Evolutionary conservation across 2,888 invertebrate genomes (phyloP), one percentile per base, ranked within the genome.

Genomic region (Asteroscopus sphinx): DNA sequence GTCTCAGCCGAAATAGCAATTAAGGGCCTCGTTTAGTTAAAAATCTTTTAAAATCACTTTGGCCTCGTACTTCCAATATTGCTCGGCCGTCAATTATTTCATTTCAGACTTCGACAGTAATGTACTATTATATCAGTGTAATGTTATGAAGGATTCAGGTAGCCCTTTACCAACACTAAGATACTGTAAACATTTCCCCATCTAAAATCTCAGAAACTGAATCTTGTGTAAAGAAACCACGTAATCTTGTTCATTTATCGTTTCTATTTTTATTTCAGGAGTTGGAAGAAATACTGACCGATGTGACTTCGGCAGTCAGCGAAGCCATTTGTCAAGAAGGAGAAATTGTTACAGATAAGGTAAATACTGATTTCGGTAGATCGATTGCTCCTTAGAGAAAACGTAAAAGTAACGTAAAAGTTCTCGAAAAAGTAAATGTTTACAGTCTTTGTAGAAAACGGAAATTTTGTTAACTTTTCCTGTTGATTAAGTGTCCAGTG

Each of bases 261-360:
- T 48, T 36, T 42, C 17, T 36, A 32, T 66, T 67, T 69, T 79
- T 74, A 68, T 95, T 96, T 77, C 96, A 98, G 97, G 99, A 99
- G 94, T 94, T 99, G 82, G 98, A 99, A 92, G 98, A 98, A 87
- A 97, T 99, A 82, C 97, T 99, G 93, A 96, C 96, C 71, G 98
- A 99, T 86, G 96, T 99, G 62, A 98, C 98, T 88, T 95, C 97
- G 79, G 97, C 98, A 60, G 96, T 98, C 77, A 96, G 98, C 79
- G 98, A 98, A 72, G 97, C 98, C 17, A 96, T 98, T 82, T 96
- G 97, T 78, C 98, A 98, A 87, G 97, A 98, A 76, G 97, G 98
- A 56, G 96, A 97, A 92, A 96, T 98, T 73, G 96, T 98, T 80
- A 96, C 97, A 65, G 96, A 96, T 75, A 97, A 97, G 96, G 98